A percentile compares a stretch with the other conserved stretches of the same genome.
Evolutionary conservation across 2,113 vertebrate genomes (phyloP).

Genomic region (Toxotes jaculatrix): DNA sequence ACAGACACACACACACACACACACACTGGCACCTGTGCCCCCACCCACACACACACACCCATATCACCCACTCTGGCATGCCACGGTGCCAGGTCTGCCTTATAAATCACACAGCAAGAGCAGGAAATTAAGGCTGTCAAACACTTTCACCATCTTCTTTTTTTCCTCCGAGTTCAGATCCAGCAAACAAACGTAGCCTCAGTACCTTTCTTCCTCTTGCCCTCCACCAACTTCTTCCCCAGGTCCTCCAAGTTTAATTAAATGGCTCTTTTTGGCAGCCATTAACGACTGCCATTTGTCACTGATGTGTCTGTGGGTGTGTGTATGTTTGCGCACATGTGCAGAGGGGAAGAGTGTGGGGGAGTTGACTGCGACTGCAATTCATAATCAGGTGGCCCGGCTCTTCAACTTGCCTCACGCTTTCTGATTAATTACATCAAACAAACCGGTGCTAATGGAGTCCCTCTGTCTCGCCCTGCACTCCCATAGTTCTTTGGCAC

Average conservation of each 20-base stretch:
- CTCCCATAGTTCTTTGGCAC: conserved; percentile 26
- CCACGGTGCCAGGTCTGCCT: conserved; percentile 37
- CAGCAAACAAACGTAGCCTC: conserved; percentile 46
- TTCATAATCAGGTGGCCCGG: conserved; percentile 65
- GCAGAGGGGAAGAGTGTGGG: neutral
- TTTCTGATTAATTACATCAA: conserved; percentile 79
- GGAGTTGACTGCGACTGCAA: conserved; percentile 27
- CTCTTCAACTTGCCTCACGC: conserved; percentile 53
- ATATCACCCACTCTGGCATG: conserved; percentile 46
- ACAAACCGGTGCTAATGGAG: conserved; percentile 57
- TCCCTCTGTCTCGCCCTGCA: conserved; percentile 28
- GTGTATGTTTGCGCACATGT: conserved; percentile 48
- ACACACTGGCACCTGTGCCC: conserved; percentile 24
- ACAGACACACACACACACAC: conserved; percentile 29
- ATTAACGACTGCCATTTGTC: conserved; percentile 80
- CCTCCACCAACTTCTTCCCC: conserved; percentile 46
- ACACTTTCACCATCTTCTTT: conserved; percentile 40
- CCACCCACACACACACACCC: conserved; percentile 36
- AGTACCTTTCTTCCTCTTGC: conserved; percentile 39
- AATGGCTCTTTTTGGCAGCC: conserved; percentile 70
- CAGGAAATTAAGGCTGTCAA: conserved; percentile 80
- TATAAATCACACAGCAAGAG: conserved; percentile 73
- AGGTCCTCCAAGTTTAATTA: conserved; percentile 78
- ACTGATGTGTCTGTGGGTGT: conserved; percentile 34
- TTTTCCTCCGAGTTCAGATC: conserved; percentile 30